Evolutionary conservation across 1,140 invertebrate genomes (phyloP), one percentile per base, ranked within the genome.

Genomic region (Drosophila ogumai): DNA sequence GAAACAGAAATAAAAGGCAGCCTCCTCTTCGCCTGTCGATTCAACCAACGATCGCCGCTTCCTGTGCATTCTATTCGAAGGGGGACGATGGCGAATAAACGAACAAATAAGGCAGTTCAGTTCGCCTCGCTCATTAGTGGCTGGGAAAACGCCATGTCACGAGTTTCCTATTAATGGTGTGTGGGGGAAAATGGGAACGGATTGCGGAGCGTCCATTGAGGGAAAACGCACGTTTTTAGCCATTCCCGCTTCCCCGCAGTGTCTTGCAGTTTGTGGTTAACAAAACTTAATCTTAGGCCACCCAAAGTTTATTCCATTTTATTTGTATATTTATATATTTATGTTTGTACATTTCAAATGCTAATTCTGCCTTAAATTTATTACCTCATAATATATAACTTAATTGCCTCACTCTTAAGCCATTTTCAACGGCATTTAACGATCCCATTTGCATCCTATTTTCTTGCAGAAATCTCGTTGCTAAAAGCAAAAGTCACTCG

Each of bases 401-500:
- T 71, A 66, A 85, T 81, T 81, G 61, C 82, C 75, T 76, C 67
- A 74, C 46, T 74, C 3, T 69, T 77, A 28, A 60, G 71, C 67
- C 49, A 41, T 38, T 56, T 67, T 68, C 55, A 87, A 71, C 74
- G 7, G 28, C 32, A 49, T 55, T 44, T 78, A 31, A 66, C 75
- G 10, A 22, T 38, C 19, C 13, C 52, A 55, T 67, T 7, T 50
- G 34, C 64, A 44, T 50, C 12, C 17, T 67, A n/a, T 9, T 75
- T 28, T 73, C 47, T 75, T 28, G 43, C 88, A 92, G 90, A 67
- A 92, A 86, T 79, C 34, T 88, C 55, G 90, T 93, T 78, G 86
- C 92, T 31, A 93, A 92, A 85, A 92, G 92, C 75, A 93, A 92
- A 75, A 93, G 91, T 81, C 82, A 92, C 79, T 91, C 91, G 68